phyloP scores from a whole-genome alignment of 2,888 invertebrate genomes.

The Sarcophaga rosellei region DNA sequence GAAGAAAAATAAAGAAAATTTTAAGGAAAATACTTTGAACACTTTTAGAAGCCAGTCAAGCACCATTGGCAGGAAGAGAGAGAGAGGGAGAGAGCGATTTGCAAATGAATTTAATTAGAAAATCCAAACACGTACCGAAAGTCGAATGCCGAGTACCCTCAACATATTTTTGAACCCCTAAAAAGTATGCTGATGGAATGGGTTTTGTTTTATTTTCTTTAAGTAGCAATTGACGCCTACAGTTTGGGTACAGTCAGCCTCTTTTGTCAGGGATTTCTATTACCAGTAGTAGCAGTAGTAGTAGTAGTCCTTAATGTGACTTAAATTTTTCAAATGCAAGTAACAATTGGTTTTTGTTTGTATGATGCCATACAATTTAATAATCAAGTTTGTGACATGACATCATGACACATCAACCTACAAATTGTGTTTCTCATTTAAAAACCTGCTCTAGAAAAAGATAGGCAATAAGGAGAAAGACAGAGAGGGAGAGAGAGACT shows the following conservation, averaged over 20 bases:
- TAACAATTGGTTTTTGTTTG: not conserved
- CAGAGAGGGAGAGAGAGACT: not conserved
- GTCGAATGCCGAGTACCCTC: too few species aligned
- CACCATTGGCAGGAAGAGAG: too few species aligned
- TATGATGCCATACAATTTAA: not conserved
- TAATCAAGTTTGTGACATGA: not conserved
- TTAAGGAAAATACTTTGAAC: too few species aligned
- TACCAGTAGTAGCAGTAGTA: too few species aligned
- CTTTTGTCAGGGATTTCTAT: too few species aligned
- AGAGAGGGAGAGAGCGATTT: not conserved
- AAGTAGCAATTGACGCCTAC: conserved; percentile 8
- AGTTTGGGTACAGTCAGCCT: not conserved
- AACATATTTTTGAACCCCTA: too few species aligned
- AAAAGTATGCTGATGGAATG: too few species aligned
- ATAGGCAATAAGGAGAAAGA: not conserved
- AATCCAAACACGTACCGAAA: conserved; percentile 38
- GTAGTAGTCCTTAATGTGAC: too few species aligned
- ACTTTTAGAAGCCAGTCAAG: too few species aligned
- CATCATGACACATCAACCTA: not conserved
- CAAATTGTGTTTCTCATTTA: not conserved
- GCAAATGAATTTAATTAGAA: conserved; percentile 35
- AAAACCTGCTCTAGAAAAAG: not conserved
- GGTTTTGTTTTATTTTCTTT: not conserved
- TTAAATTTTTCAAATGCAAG: too few species aligned
- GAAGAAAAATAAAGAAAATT: not conserved